Conservation (phyloP, 2,888 invertebrate genomes). For the Cantharis nigra region DNA sequence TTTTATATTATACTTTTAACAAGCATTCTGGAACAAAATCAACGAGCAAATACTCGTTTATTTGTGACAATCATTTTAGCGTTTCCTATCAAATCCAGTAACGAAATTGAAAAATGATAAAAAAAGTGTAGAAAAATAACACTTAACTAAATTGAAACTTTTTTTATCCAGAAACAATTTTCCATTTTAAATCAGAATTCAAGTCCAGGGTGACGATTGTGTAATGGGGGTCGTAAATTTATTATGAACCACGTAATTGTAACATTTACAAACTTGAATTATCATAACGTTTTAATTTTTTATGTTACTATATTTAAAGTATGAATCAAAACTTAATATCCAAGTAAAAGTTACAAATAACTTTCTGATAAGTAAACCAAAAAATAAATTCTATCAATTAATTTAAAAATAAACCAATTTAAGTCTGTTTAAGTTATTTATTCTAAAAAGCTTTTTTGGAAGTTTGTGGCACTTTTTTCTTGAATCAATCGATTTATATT, state of each 20-base stretch:
- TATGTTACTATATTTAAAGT: neutral
- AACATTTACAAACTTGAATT: neutral
- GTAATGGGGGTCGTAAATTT: neutral
- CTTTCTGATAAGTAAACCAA: neutral
- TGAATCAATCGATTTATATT: neutral
- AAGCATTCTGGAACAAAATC: neutral
- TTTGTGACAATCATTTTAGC: neutral
- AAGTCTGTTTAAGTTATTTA: neutral
- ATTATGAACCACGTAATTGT: neutral
- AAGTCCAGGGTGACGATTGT: neutral
- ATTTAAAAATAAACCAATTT: neutral
- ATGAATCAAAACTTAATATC: neutral
- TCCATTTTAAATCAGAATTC: neutral
- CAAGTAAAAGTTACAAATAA: neutral
- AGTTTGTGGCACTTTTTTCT: neutral
- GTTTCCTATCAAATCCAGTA: neutral
- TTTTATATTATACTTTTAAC: neutral
- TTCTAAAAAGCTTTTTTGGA: neutral
- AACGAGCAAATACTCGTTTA: neutral
- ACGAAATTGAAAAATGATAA: neutral
- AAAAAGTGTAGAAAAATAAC: neutral
- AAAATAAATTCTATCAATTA: neutral
- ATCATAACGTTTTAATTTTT: neutral
- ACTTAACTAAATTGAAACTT: neutral
- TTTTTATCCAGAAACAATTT: neutral